Evolutionary conservation across 2,888 invertebrate species (phyloP), one percentile per base, ranked within the genome.

Genomic region (Encarsia formosa): DNA sequence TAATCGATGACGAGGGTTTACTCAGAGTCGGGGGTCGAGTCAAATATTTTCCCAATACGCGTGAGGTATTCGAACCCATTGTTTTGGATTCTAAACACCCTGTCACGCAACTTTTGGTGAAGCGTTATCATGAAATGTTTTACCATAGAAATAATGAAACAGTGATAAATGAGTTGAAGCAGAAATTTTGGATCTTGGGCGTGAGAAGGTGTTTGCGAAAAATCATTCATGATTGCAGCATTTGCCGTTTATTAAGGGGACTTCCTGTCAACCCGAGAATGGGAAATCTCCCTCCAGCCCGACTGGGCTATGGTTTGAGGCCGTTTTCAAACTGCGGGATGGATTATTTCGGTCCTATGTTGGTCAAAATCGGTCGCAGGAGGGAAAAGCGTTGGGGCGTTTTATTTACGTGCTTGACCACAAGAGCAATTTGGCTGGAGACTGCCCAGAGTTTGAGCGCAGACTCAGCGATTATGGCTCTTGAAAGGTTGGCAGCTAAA

Each of bases 321-420:
- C 56, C 57, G 13, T 57, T 62, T 6, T 24, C 57, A 2, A 43
- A 63, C n/a, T 41, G 55, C 13, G 43, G 53, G 5, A 54, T 60
- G 4, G 57, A 52, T 53, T 61, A 11, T 29, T 65, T 6, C 26
- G 62, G 18, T 54, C 59, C 42, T 43, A 61, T 37, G 18, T 5
- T 11, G 19, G 19, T 37, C 9, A 37, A 37, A 3, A 37, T 37
- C 15, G 18, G 37, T 9, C 16, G 5, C 4, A 8, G 19, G 11
- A 6, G 18, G 5, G 16, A 37, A 18, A 37, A 37, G 11, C 37
- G 37, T 5, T 37, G 19, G 37, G 37, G 37, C n/a, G 37, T 37
- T 8, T 4, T 37, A 8, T 37, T 37, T 18, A 4, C 16, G 4
- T 18, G 37, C 18, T 19, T 37, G 37, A 18, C 37, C n/a, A n/a